Percentiles rank a stretch among this genome's conserved stretches.
phyloP scores from a whole-genome alignment of 1,140 invertebrate genomes.

The Pteromalus puparum region DNA sequence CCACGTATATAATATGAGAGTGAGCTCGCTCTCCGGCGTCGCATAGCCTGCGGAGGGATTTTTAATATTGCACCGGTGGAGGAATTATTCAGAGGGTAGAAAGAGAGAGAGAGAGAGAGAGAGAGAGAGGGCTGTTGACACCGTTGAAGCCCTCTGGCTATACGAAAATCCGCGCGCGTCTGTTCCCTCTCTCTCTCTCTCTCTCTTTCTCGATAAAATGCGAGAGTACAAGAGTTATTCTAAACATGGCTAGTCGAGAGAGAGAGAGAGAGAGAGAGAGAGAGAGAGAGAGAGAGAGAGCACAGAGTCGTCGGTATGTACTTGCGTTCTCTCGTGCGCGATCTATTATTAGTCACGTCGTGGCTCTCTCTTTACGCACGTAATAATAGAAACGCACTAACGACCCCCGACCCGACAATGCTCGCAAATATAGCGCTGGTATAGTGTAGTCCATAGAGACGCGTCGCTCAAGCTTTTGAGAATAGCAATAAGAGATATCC shows the following conservation, averaged over 20 bases:
- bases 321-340: not conserved
- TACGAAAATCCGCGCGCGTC: not conserved
- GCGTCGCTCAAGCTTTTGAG: too few relatives aligned
- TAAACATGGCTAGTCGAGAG: not conserved
- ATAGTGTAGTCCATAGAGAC: not conserved
- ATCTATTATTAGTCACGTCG: not conserved
- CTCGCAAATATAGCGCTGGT: too few relatives aligned
- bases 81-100: not conserved
- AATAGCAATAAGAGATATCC: too few relatives aligned
- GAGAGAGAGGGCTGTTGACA: not conserved
- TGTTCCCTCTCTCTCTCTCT: not conserved
- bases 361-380: not conserved
- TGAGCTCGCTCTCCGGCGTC: not conserved
- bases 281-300: conserved; percentile 23
- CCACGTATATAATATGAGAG: not conserved
- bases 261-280: conserved; percentile 18
- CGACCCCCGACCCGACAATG: conserved; percentile 1
- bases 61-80: not conserved
- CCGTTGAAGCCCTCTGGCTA: not conserved
- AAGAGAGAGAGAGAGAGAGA: not conserved
- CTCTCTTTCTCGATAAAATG: not conserved
- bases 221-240: not conserved
- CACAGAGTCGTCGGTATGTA: not conserved
- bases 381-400: not conserved
- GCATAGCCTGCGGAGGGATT: not conserved